phyloP scores from a whole-genome alignment of 2,797 vertebrate genomes.

The Sebastes steindachneri region DNA sequence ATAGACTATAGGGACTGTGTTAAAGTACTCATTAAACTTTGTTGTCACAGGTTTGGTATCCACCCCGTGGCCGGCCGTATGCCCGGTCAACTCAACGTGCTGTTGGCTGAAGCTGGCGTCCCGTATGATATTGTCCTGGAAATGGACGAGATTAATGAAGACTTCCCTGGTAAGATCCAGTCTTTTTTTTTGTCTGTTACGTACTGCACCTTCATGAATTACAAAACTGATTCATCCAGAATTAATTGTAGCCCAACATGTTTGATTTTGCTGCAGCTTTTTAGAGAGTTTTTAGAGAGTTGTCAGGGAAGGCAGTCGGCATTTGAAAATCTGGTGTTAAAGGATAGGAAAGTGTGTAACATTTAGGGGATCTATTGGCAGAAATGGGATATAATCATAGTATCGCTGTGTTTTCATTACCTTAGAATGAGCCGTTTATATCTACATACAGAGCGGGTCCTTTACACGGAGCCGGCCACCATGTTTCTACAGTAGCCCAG shows the following conservation, averaged over 20 bases:
- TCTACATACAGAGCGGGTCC: too few relatives aligned
- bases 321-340: not conserved
- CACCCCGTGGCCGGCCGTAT: conserved; percentile 87
- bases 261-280: not conserved
- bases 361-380: too few relatives aligned
- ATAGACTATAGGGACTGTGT: not conserved
- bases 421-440: too few relatives aligned
- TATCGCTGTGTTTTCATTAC: too few relatives aligned
- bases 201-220: not conserved
- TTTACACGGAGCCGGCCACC: too few relatives aligned
- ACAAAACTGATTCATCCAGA: not conserved
- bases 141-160: conserved; percentile 88
- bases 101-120: conserved; percentile 86
- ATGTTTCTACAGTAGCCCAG: too few relatives aligned
- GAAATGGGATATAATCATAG: too few relatives aligned
- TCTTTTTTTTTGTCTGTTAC: not conserved
- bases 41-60: conserved; percentile 82
- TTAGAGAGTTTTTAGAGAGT: not conserved
- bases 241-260: not conserved
- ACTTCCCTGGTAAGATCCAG: conserved; percentile 82
- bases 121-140: conserved; percentile 87
- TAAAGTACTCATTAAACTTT: not conserved
- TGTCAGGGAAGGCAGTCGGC: not conserved
- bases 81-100: conserved; percentile 87
- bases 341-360: not conserved